phyloP scores from a whole-genome alignment of 2,797 vertebrate species.

The Parauchenoglanis punctatus region DNA sequence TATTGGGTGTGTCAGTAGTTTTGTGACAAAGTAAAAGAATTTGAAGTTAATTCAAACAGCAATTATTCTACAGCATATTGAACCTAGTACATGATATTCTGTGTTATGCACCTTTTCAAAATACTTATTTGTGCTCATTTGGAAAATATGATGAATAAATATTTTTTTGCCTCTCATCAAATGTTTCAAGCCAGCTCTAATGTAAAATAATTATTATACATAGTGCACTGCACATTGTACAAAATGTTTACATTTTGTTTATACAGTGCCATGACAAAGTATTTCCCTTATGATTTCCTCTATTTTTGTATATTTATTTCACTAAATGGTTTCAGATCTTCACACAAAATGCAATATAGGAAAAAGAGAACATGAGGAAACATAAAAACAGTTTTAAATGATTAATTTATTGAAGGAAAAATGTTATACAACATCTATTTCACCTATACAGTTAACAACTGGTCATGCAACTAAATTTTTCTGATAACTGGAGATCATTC shows the following conservation, averaged over 20 bases:
- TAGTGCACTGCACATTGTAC: too few relatives aligned
- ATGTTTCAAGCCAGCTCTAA: background rate
- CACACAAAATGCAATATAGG: background rate
- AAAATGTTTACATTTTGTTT: background rate
- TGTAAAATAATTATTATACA: background rate
- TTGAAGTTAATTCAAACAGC: background rate
- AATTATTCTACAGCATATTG: background rate
- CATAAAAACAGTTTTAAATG: background rate
- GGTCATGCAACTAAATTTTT: background rate
- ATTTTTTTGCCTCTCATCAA: background rate
- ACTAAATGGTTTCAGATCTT: background rate
- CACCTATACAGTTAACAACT: background rate
- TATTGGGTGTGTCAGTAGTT: constrained; percentile 23
- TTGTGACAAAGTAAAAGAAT: background rate
- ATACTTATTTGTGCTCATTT: background rate
- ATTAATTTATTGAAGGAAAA: background rate
- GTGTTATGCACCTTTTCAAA: background rate
- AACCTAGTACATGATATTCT: background rate
- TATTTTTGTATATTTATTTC: background rate
- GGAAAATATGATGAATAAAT: background rate
- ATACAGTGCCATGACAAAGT: background rate
- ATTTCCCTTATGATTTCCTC: background rate
- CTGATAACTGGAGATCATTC: background rate
- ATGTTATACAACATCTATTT: background rate
- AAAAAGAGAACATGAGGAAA: background rate